These are phyloP conservation scores for Cryptotermes secundus DNA, from an alignment of 1,140 invertebrate genomes.

Conservation along the genomic window DNA sequence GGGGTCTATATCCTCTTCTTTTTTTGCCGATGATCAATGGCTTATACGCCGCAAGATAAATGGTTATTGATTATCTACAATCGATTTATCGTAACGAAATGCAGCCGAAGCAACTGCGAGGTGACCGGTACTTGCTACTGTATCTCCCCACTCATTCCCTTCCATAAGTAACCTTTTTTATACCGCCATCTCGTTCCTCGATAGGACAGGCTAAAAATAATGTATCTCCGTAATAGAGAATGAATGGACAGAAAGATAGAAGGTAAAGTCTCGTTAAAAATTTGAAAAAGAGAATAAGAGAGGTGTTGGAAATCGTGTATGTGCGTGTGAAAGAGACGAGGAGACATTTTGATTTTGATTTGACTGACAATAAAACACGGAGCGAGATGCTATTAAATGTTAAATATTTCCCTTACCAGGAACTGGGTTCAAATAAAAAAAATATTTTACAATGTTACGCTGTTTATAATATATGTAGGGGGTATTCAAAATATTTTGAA, in stretches of 20 bases:
- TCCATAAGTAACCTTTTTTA: conserved; percentile 18
- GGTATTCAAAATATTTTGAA: not conserved
- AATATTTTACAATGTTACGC: too few species aligned
- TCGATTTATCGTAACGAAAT: conserved; percentile 19
- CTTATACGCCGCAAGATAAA: conserved; percentile 14
- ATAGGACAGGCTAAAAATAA: not conserved
- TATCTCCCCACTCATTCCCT: not conserved
- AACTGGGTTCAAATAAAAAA: too few species aligned
- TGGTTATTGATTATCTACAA: conserved; percentile 20
- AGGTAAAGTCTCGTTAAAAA: conserved; percentile 6
- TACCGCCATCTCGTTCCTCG: conserved; percentile 4
- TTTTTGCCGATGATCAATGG: conserved; percentile 15
- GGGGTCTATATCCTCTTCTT: not conserved
- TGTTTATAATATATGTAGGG: not conserved
- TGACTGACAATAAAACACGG: not conserved
- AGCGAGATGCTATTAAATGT: not conserved
- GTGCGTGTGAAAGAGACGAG: not conserved
- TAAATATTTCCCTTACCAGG: too few species aligned
- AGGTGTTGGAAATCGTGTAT: not conserved
- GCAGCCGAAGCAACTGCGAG: conserved; percentile 2
- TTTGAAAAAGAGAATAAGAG: not conserved
- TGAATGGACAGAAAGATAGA: conserved; percentile 12
- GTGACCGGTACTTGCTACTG: not conserved
- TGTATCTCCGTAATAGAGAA: conserved; percentile 13
- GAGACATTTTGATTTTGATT: not conserved